These are phyloP conservation scores for Marmota flaviventris DNA, from an alignment of 2,113 vertebrate genomes.

Conservation along the genomic window DNA sequence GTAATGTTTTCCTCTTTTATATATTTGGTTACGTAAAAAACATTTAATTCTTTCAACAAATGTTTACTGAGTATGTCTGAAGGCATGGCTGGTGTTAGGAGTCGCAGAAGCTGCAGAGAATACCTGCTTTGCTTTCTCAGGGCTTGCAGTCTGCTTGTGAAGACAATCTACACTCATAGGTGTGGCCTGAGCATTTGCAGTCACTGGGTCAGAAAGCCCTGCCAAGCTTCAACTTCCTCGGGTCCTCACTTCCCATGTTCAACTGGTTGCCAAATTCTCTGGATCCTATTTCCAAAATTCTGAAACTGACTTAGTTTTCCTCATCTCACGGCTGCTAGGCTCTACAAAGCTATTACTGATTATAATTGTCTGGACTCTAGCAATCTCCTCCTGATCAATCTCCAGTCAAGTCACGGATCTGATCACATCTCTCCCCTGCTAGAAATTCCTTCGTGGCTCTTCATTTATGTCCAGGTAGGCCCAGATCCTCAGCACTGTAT, in stretches of 20 bases:
- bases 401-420: background rate
- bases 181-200: fast-evolving
- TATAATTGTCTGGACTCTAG: background rate
- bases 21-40: background rate
- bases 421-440: background rate
- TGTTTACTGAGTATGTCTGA: background rate
- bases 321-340: background rate
- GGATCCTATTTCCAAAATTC: background rate
- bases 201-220: background rate
- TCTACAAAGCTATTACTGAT: background rate
- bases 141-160: background rate
- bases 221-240: background rate
- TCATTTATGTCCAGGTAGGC: background rate
- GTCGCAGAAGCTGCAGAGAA: too few species aligned
- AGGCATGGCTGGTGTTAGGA: background rate
- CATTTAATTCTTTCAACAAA: background rate
- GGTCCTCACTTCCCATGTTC: background rate
- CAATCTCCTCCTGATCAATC: background rate
- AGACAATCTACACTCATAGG: fast-evolving
- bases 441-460: background rate
- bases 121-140: background rate
- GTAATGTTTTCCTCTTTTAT: background rate
- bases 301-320: conserved; percentile 6
- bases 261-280: background rate
- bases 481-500: background rate